Base-by-base conservation (phyloP, 30 jellyfish, hydroid and myxozoan species). In the Aurelia sp. region DNA sequence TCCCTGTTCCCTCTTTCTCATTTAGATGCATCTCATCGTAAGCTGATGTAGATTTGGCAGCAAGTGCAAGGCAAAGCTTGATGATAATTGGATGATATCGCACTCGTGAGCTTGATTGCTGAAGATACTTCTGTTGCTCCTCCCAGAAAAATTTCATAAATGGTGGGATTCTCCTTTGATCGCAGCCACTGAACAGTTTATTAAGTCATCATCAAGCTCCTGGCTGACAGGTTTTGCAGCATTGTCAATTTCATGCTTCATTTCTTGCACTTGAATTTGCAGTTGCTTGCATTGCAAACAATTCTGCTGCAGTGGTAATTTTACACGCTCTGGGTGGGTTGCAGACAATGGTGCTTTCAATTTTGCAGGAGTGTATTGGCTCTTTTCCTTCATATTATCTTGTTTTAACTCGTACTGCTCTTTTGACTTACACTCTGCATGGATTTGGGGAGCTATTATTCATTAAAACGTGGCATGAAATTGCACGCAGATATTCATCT, bases 1-100 rank as follows among this genome's bases (percentile, higher is more conserved):
- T 50, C 12, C 79, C 96, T 63, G 80, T 55, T 20, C 88, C 88
- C 24, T 41, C 48, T 5, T 84, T 84, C 17, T 58, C 71, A 84
- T 84, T 62, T 41, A 22, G 63, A 24, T 89, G 81, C 63, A 84
- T 16, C 16, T 87, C 91, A 52, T 41, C 20, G 60, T 76, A 87
- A 3, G 86, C 72, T 53, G 90, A 59, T 19, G 97, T 41, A 41
- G 80, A 87, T 27, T 78, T 69, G n/a, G 79, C 71, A 87, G 91
- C 91, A 33, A 91, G 67, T 5, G 80, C 79, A 53, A 91, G 87
- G 60, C 98, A 91, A 63, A 57, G 66, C 60, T 78, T 76, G 15
- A 86, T 75, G 22, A 86, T 77, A 92, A 74, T 86, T 50, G 96
- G 96, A 60, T 86, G 91, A 51, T 86, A 86, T 63, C 78, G 30